Evolutionary conservation across 2,797 vertebrate genomes (phyloP).

Genomic region (Microchirus variegatus): DNA sequence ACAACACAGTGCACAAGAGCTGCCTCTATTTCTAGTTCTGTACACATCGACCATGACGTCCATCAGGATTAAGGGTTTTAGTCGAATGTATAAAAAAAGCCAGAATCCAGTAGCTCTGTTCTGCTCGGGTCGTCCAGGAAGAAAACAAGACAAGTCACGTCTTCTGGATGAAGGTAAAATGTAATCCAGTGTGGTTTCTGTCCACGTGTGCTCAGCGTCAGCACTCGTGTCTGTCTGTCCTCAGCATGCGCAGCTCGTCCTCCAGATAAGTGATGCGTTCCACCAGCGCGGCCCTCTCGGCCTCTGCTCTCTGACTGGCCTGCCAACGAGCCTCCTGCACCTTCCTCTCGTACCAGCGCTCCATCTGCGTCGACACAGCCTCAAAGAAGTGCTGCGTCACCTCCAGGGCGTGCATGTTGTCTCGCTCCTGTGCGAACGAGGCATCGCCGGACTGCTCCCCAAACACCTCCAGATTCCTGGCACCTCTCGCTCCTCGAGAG

Average conservation of each 20-base stretch:
- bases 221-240: conserved; percentile 84
- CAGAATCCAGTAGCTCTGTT: no score
- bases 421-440: conserved; percentile 70
- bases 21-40: conserved; percentile 8
- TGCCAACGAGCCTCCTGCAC: conserved; percentile 91
- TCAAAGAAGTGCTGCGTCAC: conserved; percentile 97
- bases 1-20: conserved; percentile 24
- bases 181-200: not conserved
- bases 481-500: conserved; percentile 47
- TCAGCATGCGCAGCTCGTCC: conserved; percentile 89
- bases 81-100: no score
- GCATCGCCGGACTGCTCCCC: conserved; percentile 52
- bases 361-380: conserved; percentile 95
- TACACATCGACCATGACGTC: conserved; percentile 13
- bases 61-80: not conserved
- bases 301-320: conserved; percentile 87
- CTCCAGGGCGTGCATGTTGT: conserved; percentile 89
- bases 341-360: conserved; percentile 97
- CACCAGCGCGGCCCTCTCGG: conserved; percentile 85
- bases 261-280: conserved; percentile 90
- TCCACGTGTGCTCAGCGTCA: conserved; percentile 53
- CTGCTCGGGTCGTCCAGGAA: not conserved
- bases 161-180: not conserved
- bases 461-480: conserved; percentile 68
- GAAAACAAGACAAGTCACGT: not conserved